Base-by-base conservation (phyloP, 2,888 invertebrate species). In the Zygaena filipendulae region DNA sequence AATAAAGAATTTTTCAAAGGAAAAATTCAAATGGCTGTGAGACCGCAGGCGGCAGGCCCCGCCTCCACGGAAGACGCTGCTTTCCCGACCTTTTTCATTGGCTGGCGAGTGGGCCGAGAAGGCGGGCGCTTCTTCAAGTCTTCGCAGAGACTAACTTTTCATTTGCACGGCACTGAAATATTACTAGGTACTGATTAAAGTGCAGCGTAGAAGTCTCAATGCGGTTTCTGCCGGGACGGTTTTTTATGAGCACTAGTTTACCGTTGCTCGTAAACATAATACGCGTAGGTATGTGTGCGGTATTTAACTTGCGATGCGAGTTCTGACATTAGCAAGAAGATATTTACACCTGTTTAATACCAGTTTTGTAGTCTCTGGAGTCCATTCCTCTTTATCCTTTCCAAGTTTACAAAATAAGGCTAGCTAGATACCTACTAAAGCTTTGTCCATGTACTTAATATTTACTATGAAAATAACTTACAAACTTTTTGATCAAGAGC, bases 141-240 rank as follows among this genome's bases (percentile, higher is more conserved):
- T 69, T 71, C 43, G 49, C 37, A 50, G 57, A 61, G 62, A 62
- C 62, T 59, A 74, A 79, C 74, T 75, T 77, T 79, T 74, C 77
- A 77, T 77, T 79, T 77, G 75, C 71, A 70, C 68, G 58, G 63
- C 59, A 59, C 66, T 71, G 60, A 74, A 75, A 75, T 74, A 77
- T 74, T 66, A 67, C 67, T 59, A n/a, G n/a, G n/a, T n/a, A 39
- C 52, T 61, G 74, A 74, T 75, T 74, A 74, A 69, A 71, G 61
- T 59, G 62, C 62, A 57, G 57, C 54, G 56, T 50, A 59, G 57
- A 68, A 75, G 59, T 71, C 54, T 52, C 54, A 52, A 48, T 71
- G 77, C 58, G 75, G 75, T 71, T 69, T 56, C 39, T 42, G 51
- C 51, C 45, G 54, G 64, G 66, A 59, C 59, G 58, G 44, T 51